Evolutionary conservation across 2,113 vertebrate species (phyloP).

Genomic region (Symphodus melops): DNA sequence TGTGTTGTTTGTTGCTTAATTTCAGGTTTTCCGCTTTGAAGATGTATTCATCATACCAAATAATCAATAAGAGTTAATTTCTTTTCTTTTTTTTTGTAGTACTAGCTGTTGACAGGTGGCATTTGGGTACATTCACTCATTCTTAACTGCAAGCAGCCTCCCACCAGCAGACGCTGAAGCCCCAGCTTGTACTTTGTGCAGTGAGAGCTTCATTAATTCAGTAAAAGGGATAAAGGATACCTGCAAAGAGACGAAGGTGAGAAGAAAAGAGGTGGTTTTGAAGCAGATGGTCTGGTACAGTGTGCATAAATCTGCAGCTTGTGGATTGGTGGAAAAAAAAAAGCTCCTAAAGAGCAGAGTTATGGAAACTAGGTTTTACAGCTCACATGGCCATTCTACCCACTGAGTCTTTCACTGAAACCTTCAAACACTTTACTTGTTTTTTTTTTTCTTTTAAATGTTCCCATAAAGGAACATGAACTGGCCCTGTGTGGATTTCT

Average conservation of each 20-base stretch:
- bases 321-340: slow-evolving; percentile 21
- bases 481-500: not conserved
- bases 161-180: slow-evolving; percentile 27
- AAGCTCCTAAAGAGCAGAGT: slow-evolving; percentile 2
- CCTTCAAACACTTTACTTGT: not conserved
- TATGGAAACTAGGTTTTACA: slow-evolving; percentile 2
- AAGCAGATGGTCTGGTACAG: slow-evolving; percentile 61
- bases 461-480: not conserved
- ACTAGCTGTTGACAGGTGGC: slow-evolving; percentile 35
- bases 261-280: slow-evolving; percentile 31
- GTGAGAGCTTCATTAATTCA: slow-evolving; percentile 53
- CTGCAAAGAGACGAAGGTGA: slow-evolving; percentile 35
- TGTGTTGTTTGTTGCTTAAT: slow-evolving; percentile 64
- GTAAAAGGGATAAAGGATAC: slow-evolving; percentile 58
- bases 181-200: slow-evolving; percentile 22
- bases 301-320: slow-evolving; percentile 36
- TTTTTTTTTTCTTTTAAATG: not conserved
- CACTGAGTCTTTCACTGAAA: slow-evolving; percentile 14
- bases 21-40: slow-evolving; percentile 45
- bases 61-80: slow-evolving; percentile 45
- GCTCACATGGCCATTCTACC: not conserved
- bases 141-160: slow-evolving; percentile 58
- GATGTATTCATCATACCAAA: slow-evolving; percentile 12
- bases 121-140: slow-evolving; percentile 36
- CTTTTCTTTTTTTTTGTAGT: slow-evolving; percentile 2